These are phyloP conservation scores for Sardina pilchardus DNA, from an alignment of 2,113 vertebrate genomes.

Conservation along the genomic window DNA sequence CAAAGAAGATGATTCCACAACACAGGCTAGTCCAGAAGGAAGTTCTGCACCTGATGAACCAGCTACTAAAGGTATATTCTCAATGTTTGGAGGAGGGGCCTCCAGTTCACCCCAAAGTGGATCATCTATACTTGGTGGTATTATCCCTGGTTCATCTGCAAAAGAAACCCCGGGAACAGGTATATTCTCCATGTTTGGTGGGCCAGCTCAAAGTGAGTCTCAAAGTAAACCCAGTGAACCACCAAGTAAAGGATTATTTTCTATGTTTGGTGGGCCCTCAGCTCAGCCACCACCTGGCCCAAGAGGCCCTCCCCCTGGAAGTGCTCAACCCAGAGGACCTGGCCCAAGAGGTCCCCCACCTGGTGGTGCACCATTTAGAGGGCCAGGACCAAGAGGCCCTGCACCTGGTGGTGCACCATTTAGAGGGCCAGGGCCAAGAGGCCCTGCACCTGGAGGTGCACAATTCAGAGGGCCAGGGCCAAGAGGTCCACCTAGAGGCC, in stretches of 20 bases:
- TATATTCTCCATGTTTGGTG: slow-evolving; percentile 73
- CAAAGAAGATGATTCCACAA: slow-evolving; percentile 14
- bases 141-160: slow-evolving; percentile 62
- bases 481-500: slow-evolving; percentile 43
- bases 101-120: slow-evolving; percentile 59
- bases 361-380: not conserved
- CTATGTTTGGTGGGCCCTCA: slow-evolving; percentile 66
- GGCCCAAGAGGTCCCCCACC: not conserved
- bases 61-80: slow-evolving; percentile 62
- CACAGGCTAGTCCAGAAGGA: slow-evolving; percentile 28
- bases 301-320: slow-evolving; percentile 54
- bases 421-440: slow-evolving; percentile 48
- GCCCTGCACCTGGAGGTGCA: slow-evolving; percentile 50
- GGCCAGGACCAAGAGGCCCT: not conserved
- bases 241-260: slow-evolving; percentile 68
- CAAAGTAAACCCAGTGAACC: slow-evolving; percentile 56
- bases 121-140: slow-evolving; percentile 68
- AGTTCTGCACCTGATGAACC: slow-evolving; percentile 51
- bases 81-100: slow-evolving; percentile 59
- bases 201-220: slow-evolving; percentile 31
- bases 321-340: slow-evolving; percentile 45
- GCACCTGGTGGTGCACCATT: not conserved
- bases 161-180: slow-evolving; percentile 65
- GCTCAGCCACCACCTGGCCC: slow-evolving; percentile 29
- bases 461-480: slow-evolving; percentile 39